Conservation (phyloP, 1,140 invertebrate species). For the Megalopta genalis region DNA sequence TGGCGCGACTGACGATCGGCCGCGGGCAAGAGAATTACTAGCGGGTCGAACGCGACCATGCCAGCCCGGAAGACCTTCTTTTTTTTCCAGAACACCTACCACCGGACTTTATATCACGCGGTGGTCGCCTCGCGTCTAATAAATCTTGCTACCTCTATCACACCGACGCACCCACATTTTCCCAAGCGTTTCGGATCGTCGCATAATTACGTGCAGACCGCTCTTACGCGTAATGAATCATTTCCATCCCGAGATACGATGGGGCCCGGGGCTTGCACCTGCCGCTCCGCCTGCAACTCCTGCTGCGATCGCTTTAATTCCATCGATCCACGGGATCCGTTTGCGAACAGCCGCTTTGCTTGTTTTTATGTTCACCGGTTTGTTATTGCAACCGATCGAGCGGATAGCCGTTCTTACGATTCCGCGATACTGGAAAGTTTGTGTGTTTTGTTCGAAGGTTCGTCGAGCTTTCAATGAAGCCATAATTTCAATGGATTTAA, state of each 20-base stretch:
- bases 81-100: conserved; percentile 69
- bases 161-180: neutral
- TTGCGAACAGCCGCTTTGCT: neutral
- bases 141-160: conserved; percentile 41
- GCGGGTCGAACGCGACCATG: conserved; percentile 44
- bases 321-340: neutral
- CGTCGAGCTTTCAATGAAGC: too few species aligned
- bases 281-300: neutral
- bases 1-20: conserved; percentile 68
- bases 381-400: too few species aligned
- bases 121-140: conserved; percentile 39
- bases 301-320: neutral
- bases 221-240: neutral
- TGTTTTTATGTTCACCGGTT: too few species aligned
- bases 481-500: too few species aligned
- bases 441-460: too few species aligned
- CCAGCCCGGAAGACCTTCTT: conserved; percentile 61
- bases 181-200: neutral
- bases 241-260: neutral
- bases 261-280: neutral
- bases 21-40: conserved; percentile 59
- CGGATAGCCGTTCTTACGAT: too few species aligned
- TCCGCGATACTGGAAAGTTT: too few species aligned
- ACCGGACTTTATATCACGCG: conserved; percentile 48
- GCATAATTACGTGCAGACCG: neutral